Base-by-base conservation (phyloP, 2,797 vertebrate genomes). In the Chelonia mydas region DNA sequence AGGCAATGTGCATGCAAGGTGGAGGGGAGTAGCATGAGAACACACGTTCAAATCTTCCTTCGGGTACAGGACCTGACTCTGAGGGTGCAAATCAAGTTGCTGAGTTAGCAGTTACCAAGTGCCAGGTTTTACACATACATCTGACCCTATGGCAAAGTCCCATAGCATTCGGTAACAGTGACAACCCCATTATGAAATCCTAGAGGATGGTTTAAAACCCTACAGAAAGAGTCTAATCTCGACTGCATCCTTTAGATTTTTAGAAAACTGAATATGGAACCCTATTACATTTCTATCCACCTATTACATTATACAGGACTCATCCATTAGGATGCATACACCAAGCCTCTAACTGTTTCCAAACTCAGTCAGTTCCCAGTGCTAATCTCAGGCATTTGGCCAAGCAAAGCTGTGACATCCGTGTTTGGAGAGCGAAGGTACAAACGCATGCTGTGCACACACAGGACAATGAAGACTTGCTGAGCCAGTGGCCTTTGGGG, bases 41-140 rank as follows among this genome's bases (percentile, higher is more conserved):
- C n/a, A 19, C 27, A 2, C 21, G 6, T 8, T 81, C n/a, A 11
- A 23, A 45, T 8, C 41, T 31, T 37, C 53, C 27, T 21, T 16
- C 9, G 31, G 11, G 15, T 31, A 37, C 41, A 28, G 13, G n/a
- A 45, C 3, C 21, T 11, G 72, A 25, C 7, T 23, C 9, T 13
- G 11, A 74, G 21, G 68, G 10, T 59, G 53, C 9, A 31, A 21
- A 45, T 11, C 41, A 17, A 17, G 28, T 6, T 7, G 37, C 25
- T 82, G 81, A 54, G 41, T 28, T 47, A 7, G 41, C 15, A 31
- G 17, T 47, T 41, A 82, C 16, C 27, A 57, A 10, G 9, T 16
- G 10, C 37, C 17, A 31, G 33, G 31, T 0, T 1, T 25, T 11
- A 6, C 28, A 13, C 65, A 21, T 5, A 25, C 51, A 31, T n/a